Evolutionary conservation across 2,797 vertebrate species (phyloP).

Genomic region (Trachops cirrhosus): DNA sequence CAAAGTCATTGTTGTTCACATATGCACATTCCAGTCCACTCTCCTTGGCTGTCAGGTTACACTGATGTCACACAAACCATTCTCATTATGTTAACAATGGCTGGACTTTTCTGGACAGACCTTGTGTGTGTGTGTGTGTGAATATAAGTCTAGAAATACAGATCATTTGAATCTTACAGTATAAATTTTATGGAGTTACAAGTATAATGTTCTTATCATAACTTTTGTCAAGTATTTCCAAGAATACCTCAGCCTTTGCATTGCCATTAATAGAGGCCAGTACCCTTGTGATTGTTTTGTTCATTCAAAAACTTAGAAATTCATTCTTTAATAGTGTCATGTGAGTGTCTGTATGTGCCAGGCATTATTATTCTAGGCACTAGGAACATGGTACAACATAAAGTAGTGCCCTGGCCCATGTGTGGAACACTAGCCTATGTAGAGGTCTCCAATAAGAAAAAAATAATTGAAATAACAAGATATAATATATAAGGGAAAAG

Average conservation of each 20-base stretch:
- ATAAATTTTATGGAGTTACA: not conserved
- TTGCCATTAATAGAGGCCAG: not conserved
- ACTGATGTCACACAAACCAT: not conserved
- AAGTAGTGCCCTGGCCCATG: fast-evolving
- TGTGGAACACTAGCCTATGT: fast-evolving
- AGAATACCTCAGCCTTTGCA: not conserved
- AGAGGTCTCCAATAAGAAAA: not conserved
- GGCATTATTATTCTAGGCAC: not conserved
- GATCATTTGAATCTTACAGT: not conserved
- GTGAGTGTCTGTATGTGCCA: not conserved
- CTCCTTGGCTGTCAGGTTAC: not conserved
- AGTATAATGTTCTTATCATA: not conserved
- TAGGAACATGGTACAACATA: fast-evolving
- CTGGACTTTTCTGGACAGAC: not conserved
- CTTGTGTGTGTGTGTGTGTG: not conserved
- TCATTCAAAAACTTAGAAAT: not conserved
- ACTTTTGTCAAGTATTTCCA: not conserved
- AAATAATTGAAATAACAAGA: not conserved
- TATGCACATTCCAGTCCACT: not conserved
- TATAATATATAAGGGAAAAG: not conserved
- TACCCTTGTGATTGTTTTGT: not conserved
- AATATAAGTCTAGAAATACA: not conserved
- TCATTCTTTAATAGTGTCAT: not conserved
- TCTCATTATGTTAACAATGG: too few relatives aligned
- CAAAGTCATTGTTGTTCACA: not conserved